These are phyloP conservation scores for Ormyrus labotus DNA, from an alignment of 2,888 invertebrate genomes.

Conservation along the genomic window DNA sequence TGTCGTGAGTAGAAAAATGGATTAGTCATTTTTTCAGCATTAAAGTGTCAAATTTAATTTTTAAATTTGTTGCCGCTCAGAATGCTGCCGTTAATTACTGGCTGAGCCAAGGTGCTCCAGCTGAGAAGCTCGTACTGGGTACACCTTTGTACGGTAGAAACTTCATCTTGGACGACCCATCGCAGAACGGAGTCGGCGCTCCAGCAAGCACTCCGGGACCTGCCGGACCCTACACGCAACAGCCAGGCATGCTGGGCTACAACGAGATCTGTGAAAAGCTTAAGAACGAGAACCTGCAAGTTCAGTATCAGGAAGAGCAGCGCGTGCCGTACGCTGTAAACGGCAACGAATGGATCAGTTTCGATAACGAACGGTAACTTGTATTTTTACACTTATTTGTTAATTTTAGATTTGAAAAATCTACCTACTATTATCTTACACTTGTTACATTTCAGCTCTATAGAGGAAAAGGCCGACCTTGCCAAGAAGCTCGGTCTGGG, in stretches of 20 bases:
- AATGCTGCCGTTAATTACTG: slow-evolving; percentile 77
- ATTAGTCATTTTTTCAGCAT: too few species aligned
- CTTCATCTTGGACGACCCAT: slow-evolving; percentile 78
- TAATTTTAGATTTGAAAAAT: too few species aligned
- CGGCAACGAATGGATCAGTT: slow-evolving; percentile 67
- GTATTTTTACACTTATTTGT: too few species aligned
- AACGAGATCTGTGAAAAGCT: slow-evolving; percentile 79
- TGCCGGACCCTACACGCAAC: slow-evolving; percentile 81
- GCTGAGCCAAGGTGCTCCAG: slow-evolving; percentile 78
- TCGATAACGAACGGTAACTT: slow-evolving; percentile 61
- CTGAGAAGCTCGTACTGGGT: slow-evolving; percentile 83
- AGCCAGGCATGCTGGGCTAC: slow-evolving; percentile 82
- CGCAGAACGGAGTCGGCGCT: slow-evolving; percentile 77
- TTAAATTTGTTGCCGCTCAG: slow-evolving; percentile 62
- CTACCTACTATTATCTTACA: too few species aligned
- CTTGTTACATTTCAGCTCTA: slow-evolving; percentile 70
- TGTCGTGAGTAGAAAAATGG: slow-evolving; percentile 69
- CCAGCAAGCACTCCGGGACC: slow-evolving; percentile 76
- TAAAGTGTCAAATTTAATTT: slow-evolving; percentile 10
- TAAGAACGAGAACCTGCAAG: slow-evolving; percentile 66
- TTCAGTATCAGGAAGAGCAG: slow-evolving; percentile 73
- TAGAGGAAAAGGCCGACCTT: slow-evolving; percentile 68
- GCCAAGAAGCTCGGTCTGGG: slow-evolving; percentile 43
- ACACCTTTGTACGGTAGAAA: slow-evolving; percentile 84
- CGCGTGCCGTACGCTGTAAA: slow-evolving; percentile 75